These are phyloP conservation scores for Drosophila santomea DNA, from an alignment of 1,140 invertebrate genomes.

Conservation along the genomic window DNA sequence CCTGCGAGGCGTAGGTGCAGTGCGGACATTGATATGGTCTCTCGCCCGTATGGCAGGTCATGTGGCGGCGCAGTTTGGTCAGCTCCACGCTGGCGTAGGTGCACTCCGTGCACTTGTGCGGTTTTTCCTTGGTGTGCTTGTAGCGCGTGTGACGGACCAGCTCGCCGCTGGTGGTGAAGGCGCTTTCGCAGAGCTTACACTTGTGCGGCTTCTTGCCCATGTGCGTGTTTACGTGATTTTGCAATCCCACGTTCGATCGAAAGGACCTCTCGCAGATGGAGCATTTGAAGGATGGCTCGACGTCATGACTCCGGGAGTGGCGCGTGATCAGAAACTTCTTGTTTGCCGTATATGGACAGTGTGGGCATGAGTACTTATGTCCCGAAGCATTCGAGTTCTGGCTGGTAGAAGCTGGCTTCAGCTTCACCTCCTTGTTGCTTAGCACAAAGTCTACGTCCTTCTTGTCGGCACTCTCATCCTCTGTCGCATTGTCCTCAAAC, in stretches of 20 bases:
- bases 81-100: conserved; percentile 97
- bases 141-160: conserved; percentile 96
- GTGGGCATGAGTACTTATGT: conserved; percentile 94
- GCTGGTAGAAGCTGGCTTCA: conserved; percentile 32
- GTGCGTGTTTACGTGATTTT: conserved; percentile 98
- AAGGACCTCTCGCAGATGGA: conserved; percentile 97
- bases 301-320: conserved; percentile 98
- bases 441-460: conserved; percentile 67
- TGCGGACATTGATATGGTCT: conserved; percentile 93
- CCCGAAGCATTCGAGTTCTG: conserved; percentile 80
- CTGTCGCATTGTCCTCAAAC: conserved; percentile 85
- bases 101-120: conserved; percentile 97
- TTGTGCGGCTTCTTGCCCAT: conserved; percentile 97
- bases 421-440: conserved; percentile 38
- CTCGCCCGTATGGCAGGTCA: conserved; percentile 95
- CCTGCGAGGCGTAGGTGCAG: conserved; percentile 98
- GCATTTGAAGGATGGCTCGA: conserved; percentile 96
- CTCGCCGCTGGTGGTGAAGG: conserved; percentile 98
- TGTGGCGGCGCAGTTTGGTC: conserved; percentile 96
- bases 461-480: conserved; percentile 71
- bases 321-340: conserved; percentile 95
- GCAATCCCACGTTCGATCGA: conserved; percentile 96
- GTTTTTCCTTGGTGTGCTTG: conserved; percentile 97
- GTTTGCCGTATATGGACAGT: conserved; percentile 95
- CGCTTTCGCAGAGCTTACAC: conserved; percentile 96